Evolutionary conservation across 2,888 invertebrate genomes (phyloP).

Genomic region (Chymomyza caudatula): DNA sequence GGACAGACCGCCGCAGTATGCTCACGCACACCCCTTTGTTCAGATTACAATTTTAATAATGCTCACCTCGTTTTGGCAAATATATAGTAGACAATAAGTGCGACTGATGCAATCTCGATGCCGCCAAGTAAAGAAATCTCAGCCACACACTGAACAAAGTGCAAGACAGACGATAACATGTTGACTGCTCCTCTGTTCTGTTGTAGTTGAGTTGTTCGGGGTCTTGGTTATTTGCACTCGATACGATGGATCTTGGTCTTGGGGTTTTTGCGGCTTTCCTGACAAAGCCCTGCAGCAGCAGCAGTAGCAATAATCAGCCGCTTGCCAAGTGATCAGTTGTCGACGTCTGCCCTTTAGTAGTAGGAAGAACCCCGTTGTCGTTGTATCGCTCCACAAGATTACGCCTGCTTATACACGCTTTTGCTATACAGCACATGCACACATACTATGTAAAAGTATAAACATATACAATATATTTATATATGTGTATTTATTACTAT

Average conservation of each 20-base stretch:
- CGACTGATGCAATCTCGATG: slow-evolving; percentile 75
- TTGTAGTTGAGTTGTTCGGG: slow-evolving; percentile 1
- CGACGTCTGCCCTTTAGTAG: neutral
- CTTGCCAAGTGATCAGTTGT: slow-evolving; percentile 28
- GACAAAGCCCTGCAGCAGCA: neutral
- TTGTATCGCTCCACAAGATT: neutral
- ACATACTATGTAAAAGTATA: too few species aligned
- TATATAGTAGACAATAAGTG: slow-evolving; percentile 75
- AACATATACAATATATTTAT: slow-evolving; percentile 23
- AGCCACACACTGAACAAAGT: slow-evolving; percentile 71
- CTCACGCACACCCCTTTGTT: neutral
- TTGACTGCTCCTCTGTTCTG: slow-evolving; percentile 4
- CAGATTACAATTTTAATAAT: neutral
- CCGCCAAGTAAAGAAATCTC: slow-evolving; percentile 75
- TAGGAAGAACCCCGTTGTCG: neutral
- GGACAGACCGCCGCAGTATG: neutral
- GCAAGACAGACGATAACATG: slow-evolving; percentile 68
- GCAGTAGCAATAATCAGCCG: slow-evolving; percentile 23
- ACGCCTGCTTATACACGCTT: neutral
- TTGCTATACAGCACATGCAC: neutral
- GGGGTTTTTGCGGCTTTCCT: neutral
- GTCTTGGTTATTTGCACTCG: neutral
- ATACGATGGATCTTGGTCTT: slow-evolving; percentile 4
- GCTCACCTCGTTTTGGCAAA: slow-evolving; percentile 76
- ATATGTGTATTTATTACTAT: slow-evolving; percentile 62